phyloP scores from a whole-genome alignment of 2,797 vertebrate species.

The Smutsia temminckii region DNA sequence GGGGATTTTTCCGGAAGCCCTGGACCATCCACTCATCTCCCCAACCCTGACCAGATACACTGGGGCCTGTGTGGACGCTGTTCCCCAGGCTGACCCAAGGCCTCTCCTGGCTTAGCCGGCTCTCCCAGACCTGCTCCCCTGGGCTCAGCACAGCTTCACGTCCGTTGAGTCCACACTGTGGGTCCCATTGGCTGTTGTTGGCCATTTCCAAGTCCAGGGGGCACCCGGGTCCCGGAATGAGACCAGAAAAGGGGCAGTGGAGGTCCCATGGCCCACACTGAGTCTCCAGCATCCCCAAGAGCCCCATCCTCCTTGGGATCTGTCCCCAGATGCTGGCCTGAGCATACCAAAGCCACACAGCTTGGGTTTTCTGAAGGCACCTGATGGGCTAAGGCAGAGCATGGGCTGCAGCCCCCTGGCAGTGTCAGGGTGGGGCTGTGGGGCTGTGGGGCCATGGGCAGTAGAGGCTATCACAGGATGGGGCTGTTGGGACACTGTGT shows the following conservation, averaged over 20 bases:
- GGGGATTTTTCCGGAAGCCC: not conserved
- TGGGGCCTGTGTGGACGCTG: not conserved
- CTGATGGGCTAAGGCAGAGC: not conserved
- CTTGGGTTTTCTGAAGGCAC: not conserved
- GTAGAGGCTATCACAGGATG: not conserved
- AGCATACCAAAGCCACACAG: accelerated
- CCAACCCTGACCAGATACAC: accelerated
- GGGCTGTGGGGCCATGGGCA: too few relatives aligned
- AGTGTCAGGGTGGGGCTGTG: accelerated
- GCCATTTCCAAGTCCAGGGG: not conserved
- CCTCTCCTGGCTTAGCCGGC: not conserved
- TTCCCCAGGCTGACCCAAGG: not conserved
- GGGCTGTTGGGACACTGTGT: not conserved
- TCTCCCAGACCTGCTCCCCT: not conserved
- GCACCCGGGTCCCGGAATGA: not conserved
- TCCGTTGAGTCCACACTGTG: not conserved
- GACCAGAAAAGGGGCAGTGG: not conserved
- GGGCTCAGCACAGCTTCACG: too few relatives aligned
- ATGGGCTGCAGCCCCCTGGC: accelerated
- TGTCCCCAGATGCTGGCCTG: not conserved
- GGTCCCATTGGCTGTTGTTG: not conserved
- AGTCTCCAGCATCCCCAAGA: not conserved
- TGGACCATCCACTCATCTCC: not conserved
- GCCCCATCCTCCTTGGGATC: too few relatives aligned
- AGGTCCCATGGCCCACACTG: not conserved